These are phyloP conservation scores for Oppia nitens DNA, from an alignment of 1,140 invertebrate genomes.

Conservation along the genomic window DNA sequence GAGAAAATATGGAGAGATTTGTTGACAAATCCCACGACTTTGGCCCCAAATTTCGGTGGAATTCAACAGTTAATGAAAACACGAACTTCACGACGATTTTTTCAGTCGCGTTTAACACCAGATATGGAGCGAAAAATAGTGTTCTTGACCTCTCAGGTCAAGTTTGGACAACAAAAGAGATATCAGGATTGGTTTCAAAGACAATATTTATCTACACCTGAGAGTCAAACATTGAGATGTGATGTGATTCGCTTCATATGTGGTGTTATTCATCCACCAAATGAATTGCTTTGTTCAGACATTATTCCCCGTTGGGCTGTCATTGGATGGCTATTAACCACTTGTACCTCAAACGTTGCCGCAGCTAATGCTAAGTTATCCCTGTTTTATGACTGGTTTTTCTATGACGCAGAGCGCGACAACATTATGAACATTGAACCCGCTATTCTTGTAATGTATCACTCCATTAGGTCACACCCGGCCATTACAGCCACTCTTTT, in stretches of 20 bases:
- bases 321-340: conserved; percentile 91
- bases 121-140: conserved; percentile 92
- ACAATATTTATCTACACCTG: conserved; percentile 87
- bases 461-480: conserved; percentile 88
- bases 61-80: conserved; percentile 69
- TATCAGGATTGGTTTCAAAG: conserved; percentile 98
- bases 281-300: conserved; percentile 91
- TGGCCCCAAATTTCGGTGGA: conserved; percentile 68
- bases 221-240: conserved; percentile 78
- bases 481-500: conserved; percentile 81
- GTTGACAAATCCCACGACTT: conserved; percentile 59
- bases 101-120: conserved; percentile 77
- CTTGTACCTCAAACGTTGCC: conserved; percentile 82
- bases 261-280: conserved; percentile 91
- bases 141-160: conserved; percentile 70
- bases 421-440: conserved; percentile 99
- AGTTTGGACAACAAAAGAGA: conserved; percentile 88
- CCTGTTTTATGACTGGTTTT: conserved; percentile 93
- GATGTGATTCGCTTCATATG: conserved; percentile 96
- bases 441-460: conserved; percentile 94
- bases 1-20: conserved; percentile 84
- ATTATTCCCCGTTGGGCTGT: conserved; percentile 96
- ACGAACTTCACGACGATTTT: conserved; percentile 72
- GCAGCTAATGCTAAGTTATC: conserved; percentile 88
- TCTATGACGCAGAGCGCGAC: conserved; percentile 85